Percentiles rank a stretch among this genome's conserved stretches.
Conservation (phyloP, 2,113 vertebrate species). For the Tringa solitaria region DNA sequence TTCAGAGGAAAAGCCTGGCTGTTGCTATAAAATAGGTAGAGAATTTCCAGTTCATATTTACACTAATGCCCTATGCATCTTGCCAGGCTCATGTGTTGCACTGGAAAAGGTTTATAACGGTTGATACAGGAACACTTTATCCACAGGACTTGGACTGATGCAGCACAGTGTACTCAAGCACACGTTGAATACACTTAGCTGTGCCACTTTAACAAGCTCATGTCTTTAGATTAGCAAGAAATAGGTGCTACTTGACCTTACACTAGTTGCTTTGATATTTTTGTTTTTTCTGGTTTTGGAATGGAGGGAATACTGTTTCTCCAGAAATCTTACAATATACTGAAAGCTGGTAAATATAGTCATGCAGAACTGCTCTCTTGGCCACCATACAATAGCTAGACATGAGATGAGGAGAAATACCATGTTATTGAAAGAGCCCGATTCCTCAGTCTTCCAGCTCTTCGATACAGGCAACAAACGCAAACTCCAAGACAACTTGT, state of each 20-base stretch:
- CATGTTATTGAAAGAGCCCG: rapidly evolving
- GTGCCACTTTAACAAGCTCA: not conserved
- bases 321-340: not conserved
- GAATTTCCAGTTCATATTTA: not conserved
- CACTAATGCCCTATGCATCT: not conserved
- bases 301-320: not conserved
- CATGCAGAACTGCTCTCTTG: not conserved
- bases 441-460: not conserved
- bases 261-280: not conserved
- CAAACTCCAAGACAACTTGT: not conserved
- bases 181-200: not conserved
- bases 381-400: not conserved
- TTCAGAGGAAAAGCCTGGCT: not conserved
- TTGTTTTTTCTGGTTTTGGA: not conserved
- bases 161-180: not conserved
- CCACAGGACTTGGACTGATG: not conserved
- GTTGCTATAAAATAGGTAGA: not conserved
- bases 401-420: not conserved
- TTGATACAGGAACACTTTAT: not conserved
- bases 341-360: not conserved
- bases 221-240: not conserved
- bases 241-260: not conserved
- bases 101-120: not conserved
- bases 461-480: not conserved
- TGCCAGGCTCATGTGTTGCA: not conserved